Evolutionary conservation across 2,797 vertebrate genomes (phyloP).

Genomic region (Alca torda): DNA sequence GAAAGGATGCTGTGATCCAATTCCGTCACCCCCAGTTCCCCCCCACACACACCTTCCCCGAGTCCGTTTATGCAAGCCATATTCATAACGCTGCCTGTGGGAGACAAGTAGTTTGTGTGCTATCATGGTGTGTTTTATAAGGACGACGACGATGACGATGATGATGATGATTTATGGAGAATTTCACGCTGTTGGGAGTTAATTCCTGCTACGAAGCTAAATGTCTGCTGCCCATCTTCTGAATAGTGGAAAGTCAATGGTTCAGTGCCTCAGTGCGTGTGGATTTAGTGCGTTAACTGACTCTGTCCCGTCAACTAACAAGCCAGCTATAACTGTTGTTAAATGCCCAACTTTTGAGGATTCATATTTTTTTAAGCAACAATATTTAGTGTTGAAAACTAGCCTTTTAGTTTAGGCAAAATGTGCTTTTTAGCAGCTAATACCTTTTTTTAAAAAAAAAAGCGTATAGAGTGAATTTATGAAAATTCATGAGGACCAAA

Average conservation of each 20-base stretch:
- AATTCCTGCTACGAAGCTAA: conserved; percentile 38
- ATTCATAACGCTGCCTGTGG: conserved; percentile 20
- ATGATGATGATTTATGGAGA: conserved; percentile 28
- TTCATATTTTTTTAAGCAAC: conserved; percentile 74
- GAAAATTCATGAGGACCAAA: conserved; percentile 81
- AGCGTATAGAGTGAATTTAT: conserved; percentile 76
- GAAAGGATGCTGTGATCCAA: conserved; percentile 5
- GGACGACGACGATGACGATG: neutral
- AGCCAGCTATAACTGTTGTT: conserved; percentile 68
- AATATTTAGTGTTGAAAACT: conserved; percentile 67
- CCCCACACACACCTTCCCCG: neutral
- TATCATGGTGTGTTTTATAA: conserved; percentile 20
- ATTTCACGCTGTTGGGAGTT: conserved; percentile 39
- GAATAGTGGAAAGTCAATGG: conserved; percentile 51
- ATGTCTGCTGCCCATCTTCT: conserved; percentile 42
- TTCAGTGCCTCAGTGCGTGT: conserved; percentile 55
- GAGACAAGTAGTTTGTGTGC: conserved; percentile 53
- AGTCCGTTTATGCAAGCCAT: conserved; percentile 19
- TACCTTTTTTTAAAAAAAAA: conserved; percentile 70
- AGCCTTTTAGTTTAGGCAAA: conserved; percentile 74
- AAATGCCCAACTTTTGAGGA: conserved; percentile 66
- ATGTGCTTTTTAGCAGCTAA: conserved; percentile 76
- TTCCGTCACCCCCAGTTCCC: neutral
- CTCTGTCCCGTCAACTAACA: conserved; percentile 71
- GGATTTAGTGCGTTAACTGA: conserved; percentile 59